Evolutionary conservation across 1,140 invertebrate species (phyloP).

Genomic region (Macrobrachium rosenbergii): DNA sequence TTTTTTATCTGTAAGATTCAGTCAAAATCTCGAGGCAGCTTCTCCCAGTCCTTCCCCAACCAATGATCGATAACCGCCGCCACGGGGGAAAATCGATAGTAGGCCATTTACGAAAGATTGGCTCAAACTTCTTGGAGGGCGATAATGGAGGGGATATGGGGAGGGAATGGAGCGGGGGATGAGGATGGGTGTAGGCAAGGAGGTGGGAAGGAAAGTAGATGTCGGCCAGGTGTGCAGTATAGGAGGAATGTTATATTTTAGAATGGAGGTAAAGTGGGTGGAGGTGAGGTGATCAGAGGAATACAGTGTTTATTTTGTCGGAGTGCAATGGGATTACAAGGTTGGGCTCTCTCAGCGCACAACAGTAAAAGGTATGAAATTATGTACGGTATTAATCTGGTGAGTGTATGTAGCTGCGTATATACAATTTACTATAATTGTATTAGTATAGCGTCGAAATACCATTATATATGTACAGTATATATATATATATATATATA

Average conservation of each 20-base stretch:
- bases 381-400: no score
- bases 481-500: no score
- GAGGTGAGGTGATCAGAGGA: neutral
- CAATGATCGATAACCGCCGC: neutral
- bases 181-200: neutral
- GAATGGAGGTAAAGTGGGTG: no score
- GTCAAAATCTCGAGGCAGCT: neutral
- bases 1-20: no score
- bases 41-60: neutral
- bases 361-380: no score
- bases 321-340: no score
- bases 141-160: slow-evolving; percentile 15
- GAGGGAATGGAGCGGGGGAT: neutral
- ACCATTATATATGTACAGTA: no score
- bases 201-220: neutral
- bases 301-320: neutral
- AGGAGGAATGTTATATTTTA: neutral
- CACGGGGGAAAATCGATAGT: slow-evolving; percentile 7
- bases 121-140: slow-evolving; percentile 35
- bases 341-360: no score
- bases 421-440: no score
- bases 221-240: neutral
- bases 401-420: no score
- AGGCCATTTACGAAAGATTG: slow-evolving; percentile 23
- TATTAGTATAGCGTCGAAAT: no score